Evolutionary conservation across 2,888 invertebrate species (phyloP), one percentile per base, ranked within the genome.

Genomic region (Melieria picta): DNA sequence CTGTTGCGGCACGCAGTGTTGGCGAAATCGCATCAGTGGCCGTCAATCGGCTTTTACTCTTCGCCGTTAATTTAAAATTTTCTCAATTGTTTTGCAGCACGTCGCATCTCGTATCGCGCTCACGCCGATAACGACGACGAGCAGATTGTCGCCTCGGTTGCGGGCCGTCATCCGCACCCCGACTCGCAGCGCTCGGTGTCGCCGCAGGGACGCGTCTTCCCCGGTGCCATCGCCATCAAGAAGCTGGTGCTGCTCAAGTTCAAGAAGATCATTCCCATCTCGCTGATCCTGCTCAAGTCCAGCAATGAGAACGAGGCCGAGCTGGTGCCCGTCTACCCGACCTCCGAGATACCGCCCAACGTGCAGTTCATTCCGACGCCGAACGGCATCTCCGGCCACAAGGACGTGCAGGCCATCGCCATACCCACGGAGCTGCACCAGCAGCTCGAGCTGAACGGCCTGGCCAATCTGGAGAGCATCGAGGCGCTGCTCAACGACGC

Each of bases 321-420:
- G 65, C 73, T 84, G 72, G 84, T 85, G 70, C 84, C 85, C 1
- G 82, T 85, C 4, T 85, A 85, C n/a, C 81, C 84, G 43, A 83
- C 81, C 1, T 81, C 81, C 9, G 81, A 83, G 75, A 82, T 83
- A 11, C 83, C 84, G 45, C 78, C 81, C 64, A 79, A 83, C 48
- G 82, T 83, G 0, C 82, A 84, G 69, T 82, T 85, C 69, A 82
- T 84, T 46, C 82, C 82, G 47, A 84, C 85, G 0, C 84, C 84
- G 4, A 83, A 83, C 3, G 84, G 84, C 69, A 81, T 83, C 65
- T 80, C 80, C 0, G 83, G 83, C 4, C 82, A 84, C 72, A 82
- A 82, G 75, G 84, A 84, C 65, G 84, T 85, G 4, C 83, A 84
- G 75, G 83, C 84, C 6, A 81, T 84, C 52, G 84, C 83, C 75